Percentiles rank a stretch among this genome's conserved stretches.
Conservation (phyloP, 1,140 invertebrate genomes). For the Paracyclopina nana region DNA sequence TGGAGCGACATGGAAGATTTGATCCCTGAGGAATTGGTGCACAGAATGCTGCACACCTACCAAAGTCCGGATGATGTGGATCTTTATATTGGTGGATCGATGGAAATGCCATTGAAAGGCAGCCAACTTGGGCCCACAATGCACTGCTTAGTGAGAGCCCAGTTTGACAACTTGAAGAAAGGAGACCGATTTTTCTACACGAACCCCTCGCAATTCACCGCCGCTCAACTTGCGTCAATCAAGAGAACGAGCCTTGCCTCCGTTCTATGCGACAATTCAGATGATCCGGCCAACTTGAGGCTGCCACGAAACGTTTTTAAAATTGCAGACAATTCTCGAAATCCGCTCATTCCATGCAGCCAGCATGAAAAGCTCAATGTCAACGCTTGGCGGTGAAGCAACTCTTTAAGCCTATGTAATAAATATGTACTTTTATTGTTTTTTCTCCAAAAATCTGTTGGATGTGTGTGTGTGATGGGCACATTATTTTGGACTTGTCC, state of each 20-base stretch:
- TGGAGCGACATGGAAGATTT: slow-evolving; percentile 18
- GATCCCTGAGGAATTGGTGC: slow-evolving; percentile 7
- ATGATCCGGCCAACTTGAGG: slow-evolving; percentile 33
- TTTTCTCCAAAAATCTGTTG: too few species aligned
- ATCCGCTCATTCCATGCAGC: slow-evolving; percentile 5
- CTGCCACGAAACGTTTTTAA: background rate
- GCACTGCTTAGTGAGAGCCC: slow-evolving; percentile 25
- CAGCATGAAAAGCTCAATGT: background rate
- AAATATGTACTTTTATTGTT: too few species aligned
- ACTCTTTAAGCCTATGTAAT: slow-evolving; percentile 3
- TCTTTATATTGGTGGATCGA: slow-evolving; percentile 9
- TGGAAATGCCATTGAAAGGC: slow-evolving; percentile 4
- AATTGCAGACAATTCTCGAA: background rate
- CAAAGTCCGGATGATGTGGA: slow-evolving; percentile 5
- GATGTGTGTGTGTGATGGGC: too few species aligned
- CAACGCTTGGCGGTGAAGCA: background rate
- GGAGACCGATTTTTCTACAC: slow-evolving; percentile 96
- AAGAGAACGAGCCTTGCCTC: slow-evolving; percentile 31
- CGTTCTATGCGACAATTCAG: slow-evolving; percentile 36
- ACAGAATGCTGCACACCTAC: background rate
- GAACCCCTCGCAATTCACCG: slow-evolving; percentile 41
- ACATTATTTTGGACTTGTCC: too few species aligned
- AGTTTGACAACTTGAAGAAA: slow-evolving; percentile 69
- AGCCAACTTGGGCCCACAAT: slow-evolving; percentile 11
- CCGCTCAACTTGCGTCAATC: slow-evolving; percentile 35